A percentile compares a stretch with the other conserved stretches of the same genome.
Evolutionary conservation across 2,888 invertebrate genomes (phyloP).

Genomic region (Drosophila paracracens): DNA sequence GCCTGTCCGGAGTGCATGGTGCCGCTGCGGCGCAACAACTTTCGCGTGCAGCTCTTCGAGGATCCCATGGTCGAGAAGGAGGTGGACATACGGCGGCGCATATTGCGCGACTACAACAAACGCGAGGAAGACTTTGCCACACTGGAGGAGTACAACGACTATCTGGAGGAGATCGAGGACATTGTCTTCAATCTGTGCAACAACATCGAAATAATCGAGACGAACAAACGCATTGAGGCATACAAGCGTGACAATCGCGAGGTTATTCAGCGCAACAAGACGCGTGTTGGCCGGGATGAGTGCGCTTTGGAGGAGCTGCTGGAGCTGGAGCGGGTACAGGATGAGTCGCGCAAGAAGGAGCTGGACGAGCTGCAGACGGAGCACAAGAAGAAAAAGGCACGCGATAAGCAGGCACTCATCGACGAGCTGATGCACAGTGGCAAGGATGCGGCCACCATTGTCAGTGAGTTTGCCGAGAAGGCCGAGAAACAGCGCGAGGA

Average conservation of each 20-base stretch:
- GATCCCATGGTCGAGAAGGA: constrained; percentile 99
- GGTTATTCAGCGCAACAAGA: constrained; percentile 92
- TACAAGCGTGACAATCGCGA: constrained; percentile 96
- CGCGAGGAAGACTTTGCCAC: constrained; percentile 96
- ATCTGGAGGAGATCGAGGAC: constrained; percentile 97
- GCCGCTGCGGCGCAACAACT: constrained; percentile 94
- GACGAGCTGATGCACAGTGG: constrained; percentile 98
- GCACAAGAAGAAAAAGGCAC: constrained; percentile 92
- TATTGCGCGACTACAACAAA: constrained; percentile 96
- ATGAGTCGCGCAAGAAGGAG: constrained; percentile 90
- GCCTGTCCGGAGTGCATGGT: constrained; percentile 97
- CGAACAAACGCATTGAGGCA: constrained; percentile 95
- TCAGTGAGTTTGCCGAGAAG: constrained; percentile 91
- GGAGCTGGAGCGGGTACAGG: constrained; percentile 92
- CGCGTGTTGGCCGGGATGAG: constrained; percentile 91
- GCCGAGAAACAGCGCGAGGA: constrained; percentile 89
- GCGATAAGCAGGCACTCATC: constrained; percentile 95
- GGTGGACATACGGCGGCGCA: constrained; percentile 95
- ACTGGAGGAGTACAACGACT: constrained; percentile 96
- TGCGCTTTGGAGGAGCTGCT: constrained; percentile 94
- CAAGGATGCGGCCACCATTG: constrained; percentile 94
- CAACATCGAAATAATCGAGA: constrained; percentile 94
- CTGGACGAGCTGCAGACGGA: constrained; percentile 88
- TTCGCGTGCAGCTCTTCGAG: constrained; percentile 97
- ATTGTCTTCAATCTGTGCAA: constrained; percentile 96